Evolutionary conservation across 2,797 vertebrate species (phyloP), one percentile per base, ranked within the genome.

Genomic region (Macroramphosus scolopax): DNA sequence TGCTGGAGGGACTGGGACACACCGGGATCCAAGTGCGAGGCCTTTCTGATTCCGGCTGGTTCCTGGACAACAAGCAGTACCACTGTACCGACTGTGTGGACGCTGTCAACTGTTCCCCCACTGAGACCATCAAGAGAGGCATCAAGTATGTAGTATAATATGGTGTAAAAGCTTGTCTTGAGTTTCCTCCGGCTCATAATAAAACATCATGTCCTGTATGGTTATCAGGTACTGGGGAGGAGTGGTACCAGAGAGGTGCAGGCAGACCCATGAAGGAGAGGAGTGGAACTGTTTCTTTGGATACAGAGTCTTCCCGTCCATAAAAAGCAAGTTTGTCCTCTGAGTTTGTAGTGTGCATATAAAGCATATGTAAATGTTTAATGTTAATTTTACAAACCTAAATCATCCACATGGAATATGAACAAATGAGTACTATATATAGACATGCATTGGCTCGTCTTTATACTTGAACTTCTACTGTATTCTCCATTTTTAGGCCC

Each of bases 201-300:
- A 6, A 22, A 22, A 6, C 20, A 22, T 22, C 20, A 0, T 14
- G 5, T n/a, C 6, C 28, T 26, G 28, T n/a, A 15, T 11, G 15
- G 6, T 14, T 41, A 3, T 47, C 61, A 98, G 96, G 77, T 96
- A 95, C 58, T 99, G 96, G 96, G 92, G 92, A 10, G 90, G 93
- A 2, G 63, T 94, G 30, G 95, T 98, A 25, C 96, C 96, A 0
- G 92, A 98, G 60, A 91, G 86, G 72, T 99, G 96, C 53, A 91
- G 84, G 48, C 90, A 92, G 60, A 87, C 91, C 71, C 92, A 94
- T 63, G 88, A 91, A 32, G 96, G 94, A 43, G 92, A 98, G 33
- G 95, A 99, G 67, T 99, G 96, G 96, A 97, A 99, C 81, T 98
- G 96, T 68, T 99, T 98, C 81, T 97, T 98, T 41, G 95, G 96